These are phyloP conservation scores for Prinia subflava DNA, from an alignment of 2,113 vertebrate genomes.

Conservation along the genomic window DNA sequence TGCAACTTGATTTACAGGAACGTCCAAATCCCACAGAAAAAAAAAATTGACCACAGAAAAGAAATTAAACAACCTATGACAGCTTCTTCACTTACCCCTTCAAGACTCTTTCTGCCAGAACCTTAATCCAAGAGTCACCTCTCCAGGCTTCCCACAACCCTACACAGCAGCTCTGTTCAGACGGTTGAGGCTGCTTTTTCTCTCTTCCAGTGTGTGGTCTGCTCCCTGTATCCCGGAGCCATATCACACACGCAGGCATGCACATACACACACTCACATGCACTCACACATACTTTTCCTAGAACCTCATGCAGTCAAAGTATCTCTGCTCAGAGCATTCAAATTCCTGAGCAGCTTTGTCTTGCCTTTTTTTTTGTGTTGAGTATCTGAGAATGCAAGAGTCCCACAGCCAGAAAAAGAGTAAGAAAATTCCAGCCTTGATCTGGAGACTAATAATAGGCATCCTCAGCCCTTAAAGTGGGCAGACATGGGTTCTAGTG, in stretches of 20 bases:
- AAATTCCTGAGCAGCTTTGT: background rate
- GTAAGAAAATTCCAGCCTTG: background rate
- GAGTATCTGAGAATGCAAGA: background rate
- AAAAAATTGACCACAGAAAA: background rate
- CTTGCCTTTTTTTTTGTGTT: background rate
- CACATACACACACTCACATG: background rate
- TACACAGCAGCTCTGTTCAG: background rate
- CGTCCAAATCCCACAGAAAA: background rate
- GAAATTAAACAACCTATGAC: background rate
- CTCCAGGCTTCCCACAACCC: background rate
- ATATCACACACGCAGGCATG: rapidly evolving
- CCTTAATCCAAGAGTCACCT: background rate
- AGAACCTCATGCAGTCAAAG: background rate
- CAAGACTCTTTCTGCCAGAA: background rate
- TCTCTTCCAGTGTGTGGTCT: background rate
- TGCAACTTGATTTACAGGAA: background rate
- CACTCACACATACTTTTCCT: background rate
- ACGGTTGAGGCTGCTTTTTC: background rate
- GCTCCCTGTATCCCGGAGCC: rapidly evolving
- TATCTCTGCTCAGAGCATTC: background rate
- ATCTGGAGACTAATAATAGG: background rate
- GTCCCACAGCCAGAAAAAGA: background rate
- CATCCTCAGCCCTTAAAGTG: background rate
- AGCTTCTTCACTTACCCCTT: background rate
- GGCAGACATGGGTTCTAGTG: background rate